Conservation (phyloP, 2,888 invertebrate genomes). For the Cancer borealis region DNA sequence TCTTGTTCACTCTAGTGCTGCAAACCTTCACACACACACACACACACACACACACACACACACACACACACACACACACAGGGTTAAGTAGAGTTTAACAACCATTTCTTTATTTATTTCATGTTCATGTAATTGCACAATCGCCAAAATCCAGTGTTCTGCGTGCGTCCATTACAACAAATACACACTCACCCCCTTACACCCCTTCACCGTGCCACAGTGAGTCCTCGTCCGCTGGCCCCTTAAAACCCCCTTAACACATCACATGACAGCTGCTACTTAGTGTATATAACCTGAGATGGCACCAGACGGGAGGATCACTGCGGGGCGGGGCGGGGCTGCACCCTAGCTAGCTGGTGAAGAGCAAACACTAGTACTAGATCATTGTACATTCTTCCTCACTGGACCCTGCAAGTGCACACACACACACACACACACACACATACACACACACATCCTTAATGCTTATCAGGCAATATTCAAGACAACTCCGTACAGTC, state of each 20-base stretch:
- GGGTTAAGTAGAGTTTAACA: not conserved
- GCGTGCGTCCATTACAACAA: not conserved
- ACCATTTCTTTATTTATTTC: not conserved
- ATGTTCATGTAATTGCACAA: conserved; percentile 60
- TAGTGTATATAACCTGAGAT: conserved; percentile 34
- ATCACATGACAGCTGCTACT: conserved; percentile 25
- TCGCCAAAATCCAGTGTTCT: conserved; percentile 44
- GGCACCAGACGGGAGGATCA: not conserved
- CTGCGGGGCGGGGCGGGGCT: not conserved
- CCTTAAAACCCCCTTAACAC: not conserved
- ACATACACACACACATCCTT: conserved; percentile 28
- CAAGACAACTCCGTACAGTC: not conserved
- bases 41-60: not conserved
- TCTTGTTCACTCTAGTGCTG: not conserved
- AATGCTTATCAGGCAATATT: conserved; percentile 25
- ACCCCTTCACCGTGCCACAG: not conserved
- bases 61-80: not conserved
- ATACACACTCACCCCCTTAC: not conserved
- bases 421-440: conserved; percentile 30
- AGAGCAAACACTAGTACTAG: not conserved
- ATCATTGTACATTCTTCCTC: not conserved
- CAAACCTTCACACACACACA: not conserved
- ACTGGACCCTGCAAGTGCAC: not conserved
- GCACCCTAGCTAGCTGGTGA: not conserved
- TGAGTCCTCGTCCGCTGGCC: not conserved